These are phyloP conservation scores for Pithys albifrons DNA, from an alignment of 2,113 vertebrate genomes.

Conservation along the genomic window DNA sequence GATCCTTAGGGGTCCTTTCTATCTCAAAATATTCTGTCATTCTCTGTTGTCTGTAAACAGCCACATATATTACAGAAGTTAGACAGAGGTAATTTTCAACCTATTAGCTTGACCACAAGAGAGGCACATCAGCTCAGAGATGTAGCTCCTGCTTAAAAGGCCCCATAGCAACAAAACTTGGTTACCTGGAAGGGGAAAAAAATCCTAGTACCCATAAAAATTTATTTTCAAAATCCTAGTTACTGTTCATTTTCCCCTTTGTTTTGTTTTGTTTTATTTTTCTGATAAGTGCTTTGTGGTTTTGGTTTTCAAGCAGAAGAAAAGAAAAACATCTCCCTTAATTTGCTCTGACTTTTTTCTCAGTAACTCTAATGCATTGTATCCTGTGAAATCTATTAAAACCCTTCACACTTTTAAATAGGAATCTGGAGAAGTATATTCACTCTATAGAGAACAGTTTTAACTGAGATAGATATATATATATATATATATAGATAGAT, in stretches of 20 bases:
- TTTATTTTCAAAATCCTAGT: not conserved
- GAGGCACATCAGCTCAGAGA: not conserved
- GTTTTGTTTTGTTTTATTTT: not conserved
- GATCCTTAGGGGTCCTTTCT: not conserved
- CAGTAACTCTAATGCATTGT: constrained; percentile 21
- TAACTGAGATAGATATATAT: constrained; percentile 42
- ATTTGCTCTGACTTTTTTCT: constrained; percentile 49
- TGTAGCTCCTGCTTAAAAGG: not conserved
- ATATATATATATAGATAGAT: too few relatives aligned
- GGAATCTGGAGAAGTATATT: constrained; percentile 3
- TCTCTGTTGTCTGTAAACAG: not conserved
- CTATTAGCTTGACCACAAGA: constrained; percentile 2
- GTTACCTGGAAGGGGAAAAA: not conserved
- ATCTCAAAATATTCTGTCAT: not conserved
- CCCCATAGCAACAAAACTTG: not conserved
- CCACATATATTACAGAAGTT: not conserved
- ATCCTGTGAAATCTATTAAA: constrained; percentile 53
- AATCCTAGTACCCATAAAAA: not conserved
- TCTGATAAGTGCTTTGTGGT: not conserved
- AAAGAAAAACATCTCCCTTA: constrained; percentile 15
- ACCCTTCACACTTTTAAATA: constrained; percentile 36
- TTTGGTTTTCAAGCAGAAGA: not conserved
- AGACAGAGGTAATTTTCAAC: not conserved
- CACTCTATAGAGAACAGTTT: constrained; percentile 19
- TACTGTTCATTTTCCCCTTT: not conserved